These are phyloP conservation scores for Forbesichthys papilliferus DNA, from an alignment of 2,113 vertebrate genomes.

Conservation along the genomic window DNA sequence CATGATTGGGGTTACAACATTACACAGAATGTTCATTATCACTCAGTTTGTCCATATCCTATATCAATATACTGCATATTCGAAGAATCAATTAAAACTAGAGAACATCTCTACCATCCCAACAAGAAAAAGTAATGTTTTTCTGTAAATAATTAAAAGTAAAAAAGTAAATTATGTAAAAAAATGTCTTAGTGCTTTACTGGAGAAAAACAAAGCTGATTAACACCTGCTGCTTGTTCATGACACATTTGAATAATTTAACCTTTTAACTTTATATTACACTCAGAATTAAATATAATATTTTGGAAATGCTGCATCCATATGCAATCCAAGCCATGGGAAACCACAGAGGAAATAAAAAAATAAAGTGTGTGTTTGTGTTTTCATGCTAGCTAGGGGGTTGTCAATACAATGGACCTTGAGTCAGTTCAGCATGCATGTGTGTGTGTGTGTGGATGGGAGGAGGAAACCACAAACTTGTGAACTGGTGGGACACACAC, in stretches of 20 bases:
- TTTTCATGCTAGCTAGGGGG: slow-evolving; percentile 22
- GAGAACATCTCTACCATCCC: too few relatives aligned
- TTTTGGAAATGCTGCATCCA: background rate
- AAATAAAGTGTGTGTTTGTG: slow-evolving; percentile 10
- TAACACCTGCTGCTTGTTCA: too few relatives aligned
- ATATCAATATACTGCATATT: background rate
- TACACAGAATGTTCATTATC: background rate
- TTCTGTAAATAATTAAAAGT: background rate
- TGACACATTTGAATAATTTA: too few relatives aligned
- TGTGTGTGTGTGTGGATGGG: slow-evolving; percentile 19
- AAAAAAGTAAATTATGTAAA: background rate
- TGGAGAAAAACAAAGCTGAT: too few relatives aligned
- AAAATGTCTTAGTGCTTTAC: background rate
- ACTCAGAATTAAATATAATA: background rate
- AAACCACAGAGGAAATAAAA: slow-evolving; percentile 26
- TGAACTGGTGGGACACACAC: slow-evolving; percentile 22
- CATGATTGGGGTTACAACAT: too few relatives aligned
- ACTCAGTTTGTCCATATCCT: background rate
- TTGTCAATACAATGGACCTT: slow-evolving; percentile 29
- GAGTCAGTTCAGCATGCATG: slow-evolving; percentile 6
- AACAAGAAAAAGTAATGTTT: background rate
- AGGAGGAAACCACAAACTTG: slow-evolving; percentile 7
- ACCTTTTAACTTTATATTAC: too few relatives aligned
- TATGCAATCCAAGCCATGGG: slow-evolving; percentile 18
- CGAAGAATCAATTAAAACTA: too few relatives aligned